Base-by-base conservation (phyloP, 2,797 vertebrate genomes). In the Prionace glauca region DNA sequence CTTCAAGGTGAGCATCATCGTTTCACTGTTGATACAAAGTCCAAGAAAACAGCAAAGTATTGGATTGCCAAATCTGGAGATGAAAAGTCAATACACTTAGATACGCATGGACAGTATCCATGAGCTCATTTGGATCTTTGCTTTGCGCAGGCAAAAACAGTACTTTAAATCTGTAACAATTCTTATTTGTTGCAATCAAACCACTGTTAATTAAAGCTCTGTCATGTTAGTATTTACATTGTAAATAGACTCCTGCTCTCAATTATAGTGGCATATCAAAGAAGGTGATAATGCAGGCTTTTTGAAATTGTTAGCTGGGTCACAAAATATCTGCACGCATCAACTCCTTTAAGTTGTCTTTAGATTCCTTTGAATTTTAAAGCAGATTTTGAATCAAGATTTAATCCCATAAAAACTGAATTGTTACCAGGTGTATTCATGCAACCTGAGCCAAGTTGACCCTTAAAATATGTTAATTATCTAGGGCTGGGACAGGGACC, bases 121-220 rank as follows among this genome's bases (percentile, higher is more conserved):
- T 74, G 36, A 56, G 45, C 71, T n/a, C 91, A 69, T 93, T 29
- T 94, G 56, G 29, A 56, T 67, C 24, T 72, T 71, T 72, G 45
- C 22, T 29, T 22, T 71, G 65, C 32, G 93, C 93, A 29, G 24
- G 26, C 74, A 45, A 84, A n/a, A 67, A 60, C 24, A 45, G 24
- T 45, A 50, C 11, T 9, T 26, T 94, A 94, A 94, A 74, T 74
- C 93, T 50, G 71, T 56, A 74, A 94, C 74, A 29, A 50, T 72
- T 74, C 72, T 69, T 94, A 94, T 72, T 94, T 94, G 45, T n/a
- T 56, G 69, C 93, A 74, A 92, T 94, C 74, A 74, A 94, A 94
- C 12, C 74, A 45, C 45, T 26, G 71, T 74, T 45, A 74, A 94
- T 74, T 29, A 50, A 41, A 26, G 14, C 67, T 74, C 45, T 74